Base-by-base conservation (phyloP, 2,888 invertebrate genomes). In the Geophilus truncorum region DNA sequence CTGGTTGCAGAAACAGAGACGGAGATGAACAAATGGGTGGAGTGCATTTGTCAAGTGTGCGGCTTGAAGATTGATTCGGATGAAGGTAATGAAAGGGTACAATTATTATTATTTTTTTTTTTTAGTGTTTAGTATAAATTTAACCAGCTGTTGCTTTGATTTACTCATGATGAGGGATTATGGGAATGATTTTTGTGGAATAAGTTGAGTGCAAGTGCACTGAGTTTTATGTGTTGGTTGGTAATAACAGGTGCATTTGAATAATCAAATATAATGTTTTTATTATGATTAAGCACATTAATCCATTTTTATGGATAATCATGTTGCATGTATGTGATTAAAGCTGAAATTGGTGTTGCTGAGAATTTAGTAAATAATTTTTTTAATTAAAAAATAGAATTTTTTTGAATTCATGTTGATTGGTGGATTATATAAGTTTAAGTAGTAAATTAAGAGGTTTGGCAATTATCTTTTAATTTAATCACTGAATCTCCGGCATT, bases 1-100 rank as follows among this genome's bases (percentile, higher is more conserved):
- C 89, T 98, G 84, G 96, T 96, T 81, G 96, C 97, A 0, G 96
- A 96, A 84, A 93, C 93, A 36, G 96, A 96, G 86, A 90, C 91
- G 76, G 96, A 97, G 85, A 97, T 98, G 97, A 93, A 93, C 84
- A 93, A 93, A 86, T 98, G 98, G 98, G 97, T 97, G 10, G 93
- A 94, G 85, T 94, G 93, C 82, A 94, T 98, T 84, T 97, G 97
- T 87, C 92, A 93, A 87, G 95, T 96, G 62, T 97, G 97, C 87
- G 94, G 95, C 77, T 88, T 96, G 82, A 92, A 94, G 85, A 91
- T 94, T 1, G 91, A 91, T 9, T 91, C 91, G 12, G 91, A 91
- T 81, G 89, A 91, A 81, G 88, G 89, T 83, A 79, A 36, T 23
- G 6, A 18, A 1, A 21, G 0, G 7, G 0, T 21, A 9, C 0